A percentile compares a stretch with the other conserved stretches of the same genome.
phyloP scores from a whole-genome alignment of 2,888 invertebrate species.

The Pollenia amentaria region DNA sequence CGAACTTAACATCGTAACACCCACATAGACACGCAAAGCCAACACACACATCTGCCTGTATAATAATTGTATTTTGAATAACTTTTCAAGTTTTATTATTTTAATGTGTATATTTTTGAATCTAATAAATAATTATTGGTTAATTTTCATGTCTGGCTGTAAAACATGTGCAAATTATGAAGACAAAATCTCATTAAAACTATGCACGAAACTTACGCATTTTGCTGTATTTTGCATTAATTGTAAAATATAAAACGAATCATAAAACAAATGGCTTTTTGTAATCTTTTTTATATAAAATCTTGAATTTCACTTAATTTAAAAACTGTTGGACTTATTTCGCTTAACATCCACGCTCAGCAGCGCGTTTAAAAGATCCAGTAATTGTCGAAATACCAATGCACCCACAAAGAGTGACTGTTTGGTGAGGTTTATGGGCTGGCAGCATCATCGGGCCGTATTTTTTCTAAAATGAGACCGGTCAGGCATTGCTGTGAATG shows the following conservation, averaged over 20 bases:
- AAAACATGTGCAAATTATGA: constrained; percentile 9
- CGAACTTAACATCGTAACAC: neutral
- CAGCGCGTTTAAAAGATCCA: no score
- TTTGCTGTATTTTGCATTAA: no score
- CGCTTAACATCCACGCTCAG: no score
- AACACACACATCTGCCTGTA: neutral
- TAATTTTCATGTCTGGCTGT: constrained; percentile 9
- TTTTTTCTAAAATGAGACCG: no score
- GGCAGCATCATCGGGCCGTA: no score
- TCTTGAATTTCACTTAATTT: no score
- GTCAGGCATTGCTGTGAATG: no score
- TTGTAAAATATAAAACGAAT: neutral
- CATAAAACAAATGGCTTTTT: neutral
- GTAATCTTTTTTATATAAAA: neutral
- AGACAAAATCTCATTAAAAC: constrained; percentile 6
- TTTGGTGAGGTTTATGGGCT: no score
- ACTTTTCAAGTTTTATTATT: constrained; percentile 6
- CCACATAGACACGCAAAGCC: neutral
- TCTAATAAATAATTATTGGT: neutral
- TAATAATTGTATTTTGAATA: constrained; percentile 3
- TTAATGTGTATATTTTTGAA: neutral
- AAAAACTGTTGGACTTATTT: no score
- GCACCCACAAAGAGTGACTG: no score
- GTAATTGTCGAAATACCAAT: no score
- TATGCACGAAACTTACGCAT: neutral